These are phyloP conservation scores for Okamejei kenojei DNA, from an alignment of 2,797 vertebrate genomes.

Conservation along the genomic window DNA sequence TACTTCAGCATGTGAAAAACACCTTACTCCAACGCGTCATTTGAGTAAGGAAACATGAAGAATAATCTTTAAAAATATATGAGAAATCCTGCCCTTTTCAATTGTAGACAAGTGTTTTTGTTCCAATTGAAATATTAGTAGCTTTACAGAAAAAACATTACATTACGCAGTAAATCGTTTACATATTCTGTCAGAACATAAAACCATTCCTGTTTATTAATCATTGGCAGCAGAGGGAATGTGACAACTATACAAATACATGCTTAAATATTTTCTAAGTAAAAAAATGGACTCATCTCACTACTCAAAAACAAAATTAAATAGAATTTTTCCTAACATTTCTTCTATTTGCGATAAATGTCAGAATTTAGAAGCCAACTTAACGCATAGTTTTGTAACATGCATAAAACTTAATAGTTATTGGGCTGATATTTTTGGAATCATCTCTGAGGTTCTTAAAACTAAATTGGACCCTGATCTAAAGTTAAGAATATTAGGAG, in stretches of 20 bases:
- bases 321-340: too few relatives aligned
- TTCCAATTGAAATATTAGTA: slow-evolving; percentile 33
- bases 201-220: slow-evolving; percentile 27
- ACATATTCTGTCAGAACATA: slow-evolving; percentile 25
- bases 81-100: not conserved
- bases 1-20: not conserved
- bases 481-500: too few relatives aligned
- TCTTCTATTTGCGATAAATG: too few relatives aligned
- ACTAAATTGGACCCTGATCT: too few relatives aligned
- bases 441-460: too few relatives aligned
- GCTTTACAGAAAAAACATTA: slow-evolving; percentile 18
- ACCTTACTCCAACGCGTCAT: not conserved
- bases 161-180: slow-evolving; percentile 24
- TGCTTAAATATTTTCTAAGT: slow-evolving; percentile 5
- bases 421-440: too few relatives aligned
- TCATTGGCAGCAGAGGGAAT: not conserved
- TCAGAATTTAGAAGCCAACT: too few relatives aligned
- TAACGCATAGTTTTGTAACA: too few relatives aligned
- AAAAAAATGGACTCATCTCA: too few relatives aligned
- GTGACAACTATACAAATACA: not conserved
- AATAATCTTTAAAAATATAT: not conserved
- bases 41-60: slow-evolving; percentile 1
- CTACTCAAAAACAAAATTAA: too few relatives aligned
- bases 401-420: too few relatives aligned
- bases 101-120: slow-evolving; percentile 29